Base-by-base conservation (phyloP, 2,113 vertebrate genomes). In the Phrynosoma platyrhinos region DNA sequence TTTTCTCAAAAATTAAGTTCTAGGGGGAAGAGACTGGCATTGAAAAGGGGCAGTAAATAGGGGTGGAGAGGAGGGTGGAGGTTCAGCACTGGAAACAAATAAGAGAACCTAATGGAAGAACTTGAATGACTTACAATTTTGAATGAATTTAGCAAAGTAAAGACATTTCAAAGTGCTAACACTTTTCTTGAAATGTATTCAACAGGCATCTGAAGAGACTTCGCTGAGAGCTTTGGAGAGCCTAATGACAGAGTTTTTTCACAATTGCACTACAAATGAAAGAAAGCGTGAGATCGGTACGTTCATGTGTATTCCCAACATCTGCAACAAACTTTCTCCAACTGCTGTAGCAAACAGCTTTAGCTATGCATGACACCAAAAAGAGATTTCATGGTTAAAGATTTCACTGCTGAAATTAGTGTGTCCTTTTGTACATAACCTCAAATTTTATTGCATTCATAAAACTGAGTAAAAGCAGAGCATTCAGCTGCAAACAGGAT, bases 161-260 rank as follows among this genome's bases (percentile, higher is more conserved):
- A 69, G 47, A 25, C 81, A 20, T n/a, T 16, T 27, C 79, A 62
- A 76, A 1, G 25, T 21, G 74, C 75, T 79, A 58, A 92, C 4
- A 89, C 81, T 88, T 2, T 82, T 78, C 88, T 81, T 85, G 66
- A 12, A n/a, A 75, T 93, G 82, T 89, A 0, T 0, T 94, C 89
- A 79, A 83, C 90, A 99, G 99, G 98, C 97, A 87, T 98, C 99
- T 69, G 99, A 99, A 92, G 99, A 99, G 96, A 93, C 97, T 93
- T 99, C 99, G 0, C 95, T 99, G 86, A 97, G 98, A 87, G 98
- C 98, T 55, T 86, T 99, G 95, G 99, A 99, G 96, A 98, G 97
- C 95, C 96, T 99, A 1, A 99, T 99, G 99, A 99, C 98, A 0
- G 99, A 99, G 91, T 99, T 99, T 96, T 99, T 99, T 94, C 99